Conservation (phyloP, 2,113 vertebrate genomes). For the Hassar affinis region DNA sequence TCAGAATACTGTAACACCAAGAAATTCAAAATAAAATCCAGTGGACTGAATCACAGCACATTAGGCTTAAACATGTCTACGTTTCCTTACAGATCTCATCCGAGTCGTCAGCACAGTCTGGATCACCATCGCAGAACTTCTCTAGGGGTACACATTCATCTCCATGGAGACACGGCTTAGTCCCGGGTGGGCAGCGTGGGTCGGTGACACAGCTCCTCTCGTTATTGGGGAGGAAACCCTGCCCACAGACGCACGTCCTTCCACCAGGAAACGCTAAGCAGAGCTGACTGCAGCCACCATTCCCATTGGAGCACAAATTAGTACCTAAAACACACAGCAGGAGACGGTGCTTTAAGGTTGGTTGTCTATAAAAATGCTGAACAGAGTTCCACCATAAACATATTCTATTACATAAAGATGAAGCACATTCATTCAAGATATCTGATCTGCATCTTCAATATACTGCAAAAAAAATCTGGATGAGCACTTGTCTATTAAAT, state of each 20-base stretch:
- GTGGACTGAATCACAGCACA: neutral
- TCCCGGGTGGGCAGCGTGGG: constrained; percentile 58
- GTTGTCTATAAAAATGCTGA: too few species aligned
- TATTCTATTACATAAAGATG: too few species aligned
- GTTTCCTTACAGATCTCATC: constrained; percentile 82
- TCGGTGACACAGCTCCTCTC: constrained; percentile 60
- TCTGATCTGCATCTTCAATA: too few species aligned
- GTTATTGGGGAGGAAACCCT: constrained; percentile 62
- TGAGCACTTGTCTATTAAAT: too few species aligned
- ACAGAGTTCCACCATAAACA: too few species aligned
- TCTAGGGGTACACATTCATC: constrained; percentile 71
- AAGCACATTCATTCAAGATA: too few species aligned
- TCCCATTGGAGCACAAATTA: constrained; percentile 73
- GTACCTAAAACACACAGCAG: constrained; percentile 66
- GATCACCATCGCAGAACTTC: constrained; percentile 74
- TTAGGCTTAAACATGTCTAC: too few species aligned
- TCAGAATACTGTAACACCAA: neutral
- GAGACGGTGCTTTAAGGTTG: too few species aligned
- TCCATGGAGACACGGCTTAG: constrained; percentile 70
- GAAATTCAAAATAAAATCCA: neutral
- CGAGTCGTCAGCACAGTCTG: constrained; percentile 77
- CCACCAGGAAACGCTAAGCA: constrained; percentile 81
- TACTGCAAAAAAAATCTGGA: too few species aligned
- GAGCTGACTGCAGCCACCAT: constrained; percentile 83
- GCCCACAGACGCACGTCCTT: constrained; percentile 76